Evolutionary conservation across 2,888 invertebrate genomes (phyloP).

Genomic region (Anarsia innoxiella): DNA sequence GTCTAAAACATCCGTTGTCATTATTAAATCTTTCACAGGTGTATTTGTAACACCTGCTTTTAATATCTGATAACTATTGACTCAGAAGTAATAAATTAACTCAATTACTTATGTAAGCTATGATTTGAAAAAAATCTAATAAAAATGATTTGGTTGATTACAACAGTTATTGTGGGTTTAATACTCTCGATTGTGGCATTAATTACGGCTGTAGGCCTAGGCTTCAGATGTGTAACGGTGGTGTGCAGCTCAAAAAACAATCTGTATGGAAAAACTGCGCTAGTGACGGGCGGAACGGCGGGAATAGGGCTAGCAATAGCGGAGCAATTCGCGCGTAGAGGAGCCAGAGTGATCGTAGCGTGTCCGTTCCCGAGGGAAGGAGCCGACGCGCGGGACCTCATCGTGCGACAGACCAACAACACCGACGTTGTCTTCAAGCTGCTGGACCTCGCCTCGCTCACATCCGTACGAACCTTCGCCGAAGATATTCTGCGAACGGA

Average conservation of each 20-base stretch:
- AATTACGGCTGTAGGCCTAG: too few relatives aligned
- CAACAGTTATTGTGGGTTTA: too few relatives aligned
- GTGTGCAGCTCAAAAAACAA: slow-evolving; percentile 30
- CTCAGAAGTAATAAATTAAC: too few relatives aligned
- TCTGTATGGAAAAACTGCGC: slow-evolving; percentile 29
- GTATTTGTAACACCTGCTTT: too few relatives aligned
- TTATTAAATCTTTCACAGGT: too few relatives aligned
- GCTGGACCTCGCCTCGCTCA: slow-evolving; percentile 80
- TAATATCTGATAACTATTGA: too few relatives aligned
- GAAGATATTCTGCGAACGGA: slow-evolving; percentile 80
- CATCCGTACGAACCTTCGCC: slow-evolving; percentile 86
- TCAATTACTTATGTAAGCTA: too few relatives aligned
- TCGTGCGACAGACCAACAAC: slow-evolving; percentile 77
- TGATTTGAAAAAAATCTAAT: too few relatives aligned
- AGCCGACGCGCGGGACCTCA: slow-evolving; percentile 60
- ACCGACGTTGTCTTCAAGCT: slow-evolving; percentile 78
- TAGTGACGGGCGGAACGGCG: slow-evolving; percentile 35
- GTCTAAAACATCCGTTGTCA: too few relatives aligned
- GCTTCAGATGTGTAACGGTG: too few relatives aligned
- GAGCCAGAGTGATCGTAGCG: slow-evolving; percentile 34
- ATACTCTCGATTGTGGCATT: too few relatives aligned
- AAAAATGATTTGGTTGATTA: too few relatives aligned
- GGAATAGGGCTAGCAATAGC: slow-evolving; percentile 37
- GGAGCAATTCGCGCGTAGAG: slow-evolving; percentile 31
- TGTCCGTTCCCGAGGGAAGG: slow-evolving; percentile 35